Conservation (phyloP, 2,888 invertebrate genomes). For the Phragmatobia fuliginosa region DNA sequence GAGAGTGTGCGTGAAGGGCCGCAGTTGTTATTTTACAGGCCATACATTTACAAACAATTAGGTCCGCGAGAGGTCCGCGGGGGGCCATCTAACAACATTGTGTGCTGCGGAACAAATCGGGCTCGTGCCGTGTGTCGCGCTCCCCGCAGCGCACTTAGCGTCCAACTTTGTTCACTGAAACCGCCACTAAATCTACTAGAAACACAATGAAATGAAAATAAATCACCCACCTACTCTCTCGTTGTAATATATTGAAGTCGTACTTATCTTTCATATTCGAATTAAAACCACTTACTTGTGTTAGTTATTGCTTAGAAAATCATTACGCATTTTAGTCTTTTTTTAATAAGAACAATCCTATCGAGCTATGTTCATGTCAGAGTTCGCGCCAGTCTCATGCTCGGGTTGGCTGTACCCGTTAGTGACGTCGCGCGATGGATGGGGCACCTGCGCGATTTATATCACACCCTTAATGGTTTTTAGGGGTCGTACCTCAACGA, state of each 20-base stretch:
- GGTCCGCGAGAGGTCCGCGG: neutral
- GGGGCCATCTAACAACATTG: conserved; percentile 1
- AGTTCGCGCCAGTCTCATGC: neutral
- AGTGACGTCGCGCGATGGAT: conserved; percentile 1
- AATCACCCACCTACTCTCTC: neutral
- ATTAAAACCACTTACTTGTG: neutral
- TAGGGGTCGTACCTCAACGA: conserved; percentile 4
- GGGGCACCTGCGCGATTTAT: conserved; percentile 8
- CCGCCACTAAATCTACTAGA: neutral
- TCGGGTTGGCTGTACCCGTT: neutral
- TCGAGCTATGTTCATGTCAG: neutral
- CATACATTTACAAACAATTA: neutral
- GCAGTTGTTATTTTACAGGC: neutral
- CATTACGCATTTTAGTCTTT: no score
- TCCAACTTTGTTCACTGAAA: conserved; percentile 1
- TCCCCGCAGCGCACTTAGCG: conserved; percentile 6
- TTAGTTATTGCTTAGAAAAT: no score
- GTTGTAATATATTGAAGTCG: neutral
- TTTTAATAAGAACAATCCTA: no score
- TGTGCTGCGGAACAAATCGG: conserved; percentile 4
- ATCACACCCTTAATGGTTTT: conserved; percentile 5
- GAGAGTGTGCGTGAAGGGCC: neutral
- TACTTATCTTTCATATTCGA: neutral
- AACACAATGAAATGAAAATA: neutral
- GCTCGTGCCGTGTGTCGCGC: neutral